Percentiles rank a stretch among this genome's conserved stretches.
phyloP scores from a whole-genome alignment of 2,888 invertebrate species.

The Dasysyrphus tricinctus region DNA sequence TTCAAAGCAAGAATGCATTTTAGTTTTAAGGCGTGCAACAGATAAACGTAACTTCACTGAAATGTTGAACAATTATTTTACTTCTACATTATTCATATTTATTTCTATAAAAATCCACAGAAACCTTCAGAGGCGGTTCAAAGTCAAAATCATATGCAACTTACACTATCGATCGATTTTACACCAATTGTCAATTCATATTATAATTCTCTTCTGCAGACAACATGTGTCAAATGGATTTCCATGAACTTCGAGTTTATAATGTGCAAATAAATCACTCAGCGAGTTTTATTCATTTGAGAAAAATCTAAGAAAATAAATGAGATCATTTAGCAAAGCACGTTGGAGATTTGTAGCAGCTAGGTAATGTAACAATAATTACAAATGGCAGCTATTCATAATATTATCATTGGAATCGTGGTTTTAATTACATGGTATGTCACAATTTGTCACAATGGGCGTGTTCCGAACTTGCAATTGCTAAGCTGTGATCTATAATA shows the following conservation, averaged over 20 bases:
- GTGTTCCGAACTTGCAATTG: constrained; percentile 30
- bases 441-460: constrained; percentile 65
- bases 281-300: constrained; percentile 49
- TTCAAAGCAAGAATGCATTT: constrained; percentile 17
- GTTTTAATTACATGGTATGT: constrained; percentile 54
- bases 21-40: constrained; percentile 16
- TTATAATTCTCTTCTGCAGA: constrained; percentile 48
- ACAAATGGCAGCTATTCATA: constrained; percentile 59
- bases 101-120: constrained; percentile 11
- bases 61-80: constrained; percentile 38
- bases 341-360: constrained; percentile 62
- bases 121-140: constrained; percentile 33
- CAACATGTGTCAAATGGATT: constrained; percentile 64
- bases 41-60: constrained; percentile 4
- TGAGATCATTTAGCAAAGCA: constrained; percentile 69
- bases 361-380: constrained; percentile 52
- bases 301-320: constrained; percentile 49
- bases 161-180: constrained; percentile 5
- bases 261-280: constrained; percentile 62
- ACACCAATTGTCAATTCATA: constrained; percentile 50
- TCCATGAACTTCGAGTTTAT: constrained; percentile 44
- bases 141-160: constrained; percentile 36
- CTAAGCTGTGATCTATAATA: constrained; percentile 10
- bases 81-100: constrained; percentile 30
- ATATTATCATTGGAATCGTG: constrained; percentile 56